Percentiles rank a stretch among this genome's conserved stretches.
phyloP scores from a whole-genome alignment of 2,888 invertebrate genomes.

The Pollenia amentaria region DNA sequence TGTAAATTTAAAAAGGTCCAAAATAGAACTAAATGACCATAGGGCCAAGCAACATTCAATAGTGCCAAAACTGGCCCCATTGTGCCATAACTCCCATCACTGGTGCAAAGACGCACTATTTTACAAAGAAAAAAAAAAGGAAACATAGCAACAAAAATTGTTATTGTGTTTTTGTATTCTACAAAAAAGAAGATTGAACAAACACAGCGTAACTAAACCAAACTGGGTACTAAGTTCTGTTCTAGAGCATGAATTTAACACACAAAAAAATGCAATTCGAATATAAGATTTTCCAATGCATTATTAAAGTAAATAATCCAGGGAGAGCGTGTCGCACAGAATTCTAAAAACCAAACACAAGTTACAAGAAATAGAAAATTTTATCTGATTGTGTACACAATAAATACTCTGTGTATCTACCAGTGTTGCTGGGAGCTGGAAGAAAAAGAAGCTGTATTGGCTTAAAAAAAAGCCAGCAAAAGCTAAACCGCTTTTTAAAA shows the following conservation, averaged over 20 bases:
- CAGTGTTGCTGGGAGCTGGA: no score
- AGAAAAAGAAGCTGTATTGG: no score
- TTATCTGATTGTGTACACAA: no score
- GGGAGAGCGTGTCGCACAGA: neutral
- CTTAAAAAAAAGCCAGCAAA: no score
- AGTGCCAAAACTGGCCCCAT: no score
- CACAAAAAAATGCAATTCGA: neutral
- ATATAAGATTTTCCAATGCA: conserved; percentile 13
- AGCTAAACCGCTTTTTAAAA: no score
- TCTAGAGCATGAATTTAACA: neutral
- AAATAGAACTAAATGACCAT: no score
- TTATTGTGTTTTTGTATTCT: neutral
- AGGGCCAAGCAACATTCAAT: no score
- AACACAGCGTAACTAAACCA: conserved; percentile 58
- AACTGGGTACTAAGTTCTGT: conserved; percentile 21
- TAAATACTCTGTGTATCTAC: no score
- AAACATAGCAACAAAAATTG: neutral
- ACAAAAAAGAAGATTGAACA: conserved; percentile 25
- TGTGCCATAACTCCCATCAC: no score
- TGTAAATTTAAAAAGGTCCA: no score
- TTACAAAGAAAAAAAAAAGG: conserved; percentile 38
- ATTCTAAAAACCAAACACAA: neutral
- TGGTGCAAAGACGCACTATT: conserved; percentile 5
- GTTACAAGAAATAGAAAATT: no score
- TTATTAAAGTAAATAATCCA: neutral